A percentile compares a stretch with the other conserved stretches of the same genome.
Conservation (phyloP, 2,888 invertebrate genomes). For the Heliconius ismenius region DNA sequence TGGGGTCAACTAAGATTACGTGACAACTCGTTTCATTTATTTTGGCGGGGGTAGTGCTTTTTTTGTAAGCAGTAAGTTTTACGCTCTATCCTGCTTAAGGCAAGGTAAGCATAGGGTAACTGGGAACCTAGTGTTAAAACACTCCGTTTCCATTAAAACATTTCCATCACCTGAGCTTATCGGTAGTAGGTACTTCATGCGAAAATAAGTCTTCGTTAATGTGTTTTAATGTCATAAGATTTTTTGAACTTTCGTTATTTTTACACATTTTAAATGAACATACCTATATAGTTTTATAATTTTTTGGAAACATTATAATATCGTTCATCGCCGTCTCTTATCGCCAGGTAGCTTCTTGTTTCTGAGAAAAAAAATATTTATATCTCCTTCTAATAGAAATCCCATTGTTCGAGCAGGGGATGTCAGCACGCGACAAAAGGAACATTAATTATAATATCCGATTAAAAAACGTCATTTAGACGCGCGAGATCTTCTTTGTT, state of each 20-base stretch:
- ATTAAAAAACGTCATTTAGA: slow-evolving; percentile 81
- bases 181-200: neutral
- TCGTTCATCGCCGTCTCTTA: slow-evolving; percentile 72
- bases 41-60: neutral
- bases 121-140: no score
- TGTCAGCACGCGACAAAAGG: slow-evolving; percentile 82
- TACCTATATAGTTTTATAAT: no score
- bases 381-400: slow-evolving; percentile 80
- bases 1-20: slow-evolving; percentile 32
- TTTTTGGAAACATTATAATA: slow-evolving; percentile 56
- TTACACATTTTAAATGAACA: no score
- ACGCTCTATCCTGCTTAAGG: no score
- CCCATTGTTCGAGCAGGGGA: slow-evolving; percentile 81
- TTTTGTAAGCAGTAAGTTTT: no score
- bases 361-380: slow-evolving; percentile 78
- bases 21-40: neutral
- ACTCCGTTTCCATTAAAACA: no score
- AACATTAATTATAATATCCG: slow-evolving; percentile 84
- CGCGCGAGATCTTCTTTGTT: slow-evolving; percentile 77
- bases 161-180: no score
- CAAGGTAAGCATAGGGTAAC: no score
- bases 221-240: no score
- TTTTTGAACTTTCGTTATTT: no score
- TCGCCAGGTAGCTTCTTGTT: slow-evolving; percentile 78
- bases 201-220: neutral